A percentile compares a stretch with the other conserved stretches of the same genome.
phyloP scores from a whole-genome alignment of 2,888 invertebrate genomes.

The Rhamphomyia laevipes region DNA sequence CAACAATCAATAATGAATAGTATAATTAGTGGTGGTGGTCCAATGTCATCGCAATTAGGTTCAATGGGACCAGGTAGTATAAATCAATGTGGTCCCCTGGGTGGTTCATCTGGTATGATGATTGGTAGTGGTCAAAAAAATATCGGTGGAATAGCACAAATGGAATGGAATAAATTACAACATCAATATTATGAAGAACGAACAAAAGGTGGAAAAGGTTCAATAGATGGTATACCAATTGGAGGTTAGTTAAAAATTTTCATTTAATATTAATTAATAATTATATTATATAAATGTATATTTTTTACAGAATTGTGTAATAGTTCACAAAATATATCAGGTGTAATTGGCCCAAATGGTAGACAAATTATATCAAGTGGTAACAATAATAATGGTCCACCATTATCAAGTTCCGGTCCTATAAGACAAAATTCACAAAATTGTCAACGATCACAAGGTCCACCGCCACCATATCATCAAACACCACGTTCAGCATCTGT shows the following conservation, averaged over 20 bases:
- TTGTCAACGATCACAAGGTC: constrained; percentile 50
- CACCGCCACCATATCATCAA: constrained; percentile 68
- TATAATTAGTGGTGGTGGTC: constrained; percentile 7
- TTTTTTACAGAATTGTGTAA: not conserved
- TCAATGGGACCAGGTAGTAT: constrained; percentile 9
- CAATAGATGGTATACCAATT: constrained; percentile 11
- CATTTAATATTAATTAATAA: too few relatives aligned
- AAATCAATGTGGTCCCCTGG: constrained; percentile 22
- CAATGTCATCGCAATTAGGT: not conserved
- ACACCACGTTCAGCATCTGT: constrained; percentile 61
- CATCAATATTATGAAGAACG: constrained; percentile 70
- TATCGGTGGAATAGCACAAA: constrained; percentile 44
- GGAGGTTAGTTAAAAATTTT: constrained; percentile 2
- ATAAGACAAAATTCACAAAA: constrained; percentile 2
- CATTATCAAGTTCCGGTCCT: constrained; percentile 16
- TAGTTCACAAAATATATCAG: constrained; percentile 10
- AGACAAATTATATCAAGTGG: not conserved
- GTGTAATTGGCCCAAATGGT: constrained; percentile 16
- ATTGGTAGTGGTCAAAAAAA: constrained; percentile 15
- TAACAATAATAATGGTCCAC: not conserved
- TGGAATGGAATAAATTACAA: constrained; percentile 87
- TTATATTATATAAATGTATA: not conserved
- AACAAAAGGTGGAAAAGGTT: constrained; percentile 28
- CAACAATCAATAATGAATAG: too few relatives aligned
- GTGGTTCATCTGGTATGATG: constrained; percentile 19